These are phyloP conservation scores for Taenioides sp. DNA, from an alignment of 2,797 vertebrate species.

Conservation along the genomic window DNA sequence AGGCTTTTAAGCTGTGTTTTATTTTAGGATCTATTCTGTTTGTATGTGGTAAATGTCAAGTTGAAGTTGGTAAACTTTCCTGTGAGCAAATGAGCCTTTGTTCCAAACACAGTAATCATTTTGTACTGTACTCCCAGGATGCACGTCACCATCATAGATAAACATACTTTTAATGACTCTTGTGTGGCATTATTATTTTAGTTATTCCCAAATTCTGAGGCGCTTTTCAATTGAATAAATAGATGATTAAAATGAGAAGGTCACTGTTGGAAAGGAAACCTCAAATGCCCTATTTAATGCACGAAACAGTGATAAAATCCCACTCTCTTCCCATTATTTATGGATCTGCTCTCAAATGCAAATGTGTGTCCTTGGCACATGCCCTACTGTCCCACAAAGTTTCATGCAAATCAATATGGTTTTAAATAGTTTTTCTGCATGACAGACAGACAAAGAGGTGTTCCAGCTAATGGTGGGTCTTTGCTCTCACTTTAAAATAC, in stretches of 20 bases:
- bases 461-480: background rate
- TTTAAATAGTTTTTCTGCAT: constrained; percentile 10
- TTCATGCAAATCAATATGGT: constrained; percentile 11
- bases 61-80: background rate
- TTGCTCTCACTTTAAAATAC: background rate
- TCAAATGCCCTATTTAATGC: constrained; percentile 15
- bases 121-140: background rate
- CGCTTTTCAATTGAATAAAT: background rate
- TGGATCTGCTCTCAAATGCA: constrained; percentile 15
- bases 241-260: constrained; percentile 9
- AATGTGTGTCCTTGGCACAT: constrained; percentile 16
- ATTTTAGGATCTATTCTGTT: background rate
- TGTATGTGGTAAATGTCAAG: background rate
- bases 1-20: background rate
- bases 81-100: background rate
- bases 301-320: constrained; percentile 15
- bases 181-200: background rate
- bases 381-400: constrained; percentile 14
- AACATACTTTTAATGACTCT: background rate
- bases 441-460: constrained; percentile 1
- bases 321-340: constrained; percentile 15
- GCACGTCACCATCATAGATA: background rate
- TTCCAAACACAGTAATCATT: background rate
- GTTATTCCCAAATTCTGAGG: constrained; percentile 5
- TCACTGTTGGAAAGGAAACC: constrained; percentile 5